These are phyloP conservation scores for Ictidomys tridecemlineatus DNA, from an alignment of 2,113 vertebrate species.

Conservation along the genomic window DNA sequence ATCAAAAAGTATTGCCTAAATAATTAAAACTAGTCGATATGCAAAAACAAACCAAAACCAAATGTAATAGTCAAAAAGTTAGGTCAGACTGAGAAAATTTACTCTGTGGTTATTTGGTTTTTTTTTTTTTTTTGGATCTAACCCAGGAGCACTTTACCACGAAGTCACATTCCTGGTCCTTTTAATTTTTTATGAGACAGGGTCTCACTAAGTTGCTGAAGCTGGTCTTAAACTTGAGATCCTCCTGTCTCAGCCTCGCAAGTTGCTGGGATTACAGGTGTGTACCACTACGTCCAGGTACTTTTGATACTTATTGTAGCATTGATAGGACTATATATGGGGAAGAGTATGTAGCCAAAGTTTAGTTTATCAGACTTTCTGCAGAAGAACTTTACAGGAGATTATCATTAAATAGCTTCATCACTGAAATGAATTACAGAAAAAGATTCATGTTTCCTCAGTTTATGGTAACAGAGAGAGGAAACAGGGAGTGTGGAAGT, in stretches of 20 bases:
- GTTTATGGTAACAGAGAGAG: neutral
- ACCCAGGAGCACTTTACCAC: too few species aligned
- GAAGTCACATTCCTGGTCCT: too few species aligned
- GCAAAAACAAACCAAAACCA: conserved; percentile 7
- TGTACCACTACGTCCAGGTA: too few species aligned
- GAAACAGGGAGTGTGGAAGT: neutral
- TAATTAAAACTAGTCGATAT: conserved; percentile 42
- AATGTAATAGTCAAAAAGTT: neutral
- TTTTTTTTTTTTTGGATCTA: too few species aligned
- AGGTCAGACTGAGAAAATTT: neutral
- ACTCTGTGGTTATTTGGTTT: too few species aligned
- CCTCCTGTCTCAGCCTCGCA: too few species aligned
- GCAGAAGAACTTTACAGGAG: neutral
- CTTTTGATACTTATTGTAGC: neutral
- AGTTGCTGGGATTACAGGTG: too few species aligned
- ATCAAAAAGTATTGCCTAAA: neutral
- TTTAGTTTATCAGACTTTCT: neutral
- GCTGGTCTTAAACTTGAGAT: too few species aligned
- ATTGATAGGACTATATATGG: neutral
- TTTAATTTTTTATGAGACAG: too few species aligned
- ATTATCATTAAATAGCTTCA: conserved; percentile 12
- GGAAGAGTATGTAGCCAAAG: neutral
- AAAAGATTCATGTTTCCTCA: neutral
- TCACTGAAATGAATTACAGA: neutral
- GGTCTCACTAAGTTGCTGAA: too few species aligned